These are phyloP conservation scores for Xerus rutilus DNA, from an alignment of 2,797 vertebrate genomes.

Conservation along the genomic window DNA sequence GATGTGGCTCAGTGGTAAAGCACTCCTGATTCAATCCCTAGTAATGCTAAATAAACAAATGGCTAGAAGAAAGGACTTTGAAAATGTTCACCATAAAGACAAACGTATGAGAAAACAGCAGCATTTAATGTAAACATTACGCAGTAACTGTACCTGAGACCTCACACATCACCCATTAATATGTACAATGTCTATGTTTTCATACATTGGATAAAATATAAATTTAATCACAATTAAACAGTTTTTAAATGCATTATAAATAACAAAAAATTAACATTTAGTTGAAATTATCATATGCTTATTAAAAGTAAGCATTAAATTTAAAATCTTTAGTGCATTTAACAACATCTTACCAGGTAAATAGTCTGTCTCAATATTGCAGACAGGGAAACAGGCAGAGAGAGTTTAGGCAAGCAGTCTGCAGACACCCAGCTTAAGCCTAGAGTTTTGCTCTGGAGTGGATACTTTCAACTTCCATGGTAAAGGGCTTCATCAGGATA, in stretches of 20 bases:
- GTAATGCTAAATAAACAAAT: too few relatives aligned
- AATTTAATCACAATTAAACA: neutral
- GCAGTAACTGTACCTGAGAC: neutral
- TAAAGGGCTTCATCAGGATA: neutral
- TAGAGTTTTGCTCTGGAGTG: neutral
- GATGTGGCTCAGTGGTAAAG: too few relatives aligned
- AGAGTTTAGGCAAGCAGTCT: neutral
- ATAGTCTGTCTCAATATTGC: neutral
- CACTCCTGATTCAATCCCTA: too few relatives aligned
- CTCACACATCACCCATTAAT: neutral
- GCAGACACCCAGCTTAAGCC: neutral
- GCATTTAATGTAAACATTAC: neutral
- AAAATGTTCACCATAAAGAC: neutral
- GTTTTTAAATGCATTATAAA: neutral
- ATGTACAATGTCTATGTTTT: neutral
- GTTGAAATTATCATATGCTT: neutral
- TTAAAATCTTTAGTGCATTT: neutral
- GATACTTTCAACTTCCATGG: neutral
- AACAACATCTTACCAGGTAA: neutral
- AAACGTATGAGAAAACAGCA: too few relatives aligned
- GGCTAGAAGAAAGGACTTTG: neutral
- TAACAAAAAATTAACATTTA: neutral
- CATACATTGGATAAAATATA: neutral
- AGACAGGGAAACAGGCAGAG: neutral
- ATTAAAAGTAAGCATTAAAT: neutral